A percentile compares a stretch with the other conserved stretches of the same genome.
These are phyloP conservation scores for Hyla sarda DNA, from an alignment of 2,113 vertebrate genomes.

Conservation along the genomic window DNA sequence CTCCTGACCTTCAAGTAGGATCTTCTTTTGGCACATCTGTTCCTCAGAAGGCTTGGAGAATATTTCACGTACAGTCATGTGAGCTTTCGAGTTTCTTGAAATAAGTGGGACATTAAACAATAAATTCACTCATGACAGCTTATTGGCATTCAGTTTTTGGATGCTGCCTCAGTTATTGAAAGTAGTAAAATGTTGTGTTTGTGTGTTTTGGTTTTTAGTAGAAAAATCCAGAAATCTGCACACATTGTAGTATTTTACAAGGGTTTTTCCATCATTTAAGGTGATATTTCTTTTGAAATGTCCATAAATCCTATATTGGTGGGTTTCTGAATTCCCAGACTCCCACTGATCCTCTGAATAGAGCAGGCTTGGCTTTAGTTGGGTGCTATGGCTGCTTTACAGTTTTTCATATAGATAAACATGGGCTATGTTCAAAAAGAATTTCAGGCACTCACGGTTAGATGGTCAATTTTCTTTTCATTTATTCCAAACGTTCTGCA, in stretches of 20 bases:
- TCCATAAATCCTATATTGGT: no score
- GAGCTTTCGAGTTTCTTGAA: neutral
- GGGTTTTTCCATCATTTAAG: neutral
- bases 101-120: no score
- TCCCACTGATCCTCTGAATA: no score
- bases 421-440: no score
- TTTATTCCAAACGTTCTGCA: no score
- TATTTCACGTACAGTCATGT: neutral
- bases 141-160: neutral
- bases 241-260: neutral
- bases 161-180: neutral
- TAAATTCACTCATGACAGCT: neutral
- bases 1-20: constrained; percentile 12
- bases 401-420: no score
- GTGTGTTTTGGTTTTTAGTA: neutral
- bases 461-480: no score
- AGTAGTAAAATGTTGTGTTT: neutral
- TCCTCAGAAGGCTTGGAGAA: neutral
- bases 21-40: constrained; percentile 35
- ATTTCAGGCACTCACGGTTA: no score
- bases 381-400: no score
- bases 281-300: no score
- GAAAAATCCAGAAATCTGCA: neutral
- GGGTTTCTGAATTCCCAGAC: no score
- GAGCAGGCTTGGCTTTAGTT: no score